A percentile compares a stretch with the other conserved stretches of the same genome.
Conservation (phyloP, 2,797 vertebrate species). For the Tinamus major region DNA sequence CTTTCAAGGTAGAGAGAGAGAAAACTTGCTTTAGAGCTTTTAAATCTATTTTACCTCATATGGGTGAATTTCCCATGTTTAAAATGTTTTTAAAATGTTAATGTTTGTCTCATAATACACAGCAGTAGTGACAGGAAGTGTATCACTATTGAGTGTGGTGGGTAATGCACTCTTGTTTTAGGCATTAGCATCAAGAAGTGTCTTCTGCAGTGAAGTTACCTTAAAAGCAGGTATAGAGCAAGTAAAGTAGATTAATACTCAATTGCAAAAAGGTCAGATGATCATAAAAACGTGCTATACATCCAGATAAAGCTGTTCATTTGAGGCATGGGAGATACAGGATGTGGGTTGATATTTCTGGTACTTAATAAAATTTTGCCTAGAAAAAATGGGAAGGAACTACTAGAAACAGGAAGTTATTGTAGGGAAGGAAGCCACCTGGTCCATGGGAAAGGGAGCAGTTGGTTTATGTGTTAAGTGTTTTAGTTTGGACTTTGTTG, state of each 20-base stretch:
- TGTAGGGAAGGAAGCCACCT: conserved; percentile 23
- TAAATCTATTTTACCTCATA: background rate
- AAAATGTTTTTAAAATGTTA: background rate
- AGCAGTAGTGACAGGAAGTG: background rate
- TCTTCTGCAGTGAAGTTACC: background rate
- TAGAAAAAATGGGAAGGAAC: background rate
- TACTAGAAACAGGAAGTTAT: conserved; percentile 21
- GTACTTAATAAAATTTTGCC: background rate
- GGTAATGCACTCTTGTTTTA: background rate
- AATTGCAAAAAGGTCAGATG: background rate
- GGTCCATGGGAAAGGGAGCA: background rate
- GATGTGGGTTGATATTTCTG: background rate
- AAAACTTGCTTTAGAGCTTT: background rate
- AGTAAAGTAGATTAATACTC: background rate
- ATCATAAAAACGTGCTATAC: background rate
- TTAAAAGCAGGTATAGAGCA: background rate
- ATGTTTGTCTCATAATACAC: background rate
- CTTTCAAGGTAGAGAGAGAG: background rate
- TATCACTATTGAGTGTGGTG: no score
- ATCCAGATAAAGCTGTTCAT: background rate
- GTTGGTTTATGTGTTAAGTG: background rate
- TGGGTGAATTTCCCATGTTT: background rate
- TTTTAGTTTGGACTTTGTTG: conserved; percentile 17
- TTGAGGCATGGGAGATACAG: background rate
- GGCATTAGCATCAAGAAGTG: background rate